Evolutionary conservation across 2,113 vertebrate genomes (phyloP), one percentile per base, ranked within the genome.

Genomic region (Toxotes chatareus): DNA sequence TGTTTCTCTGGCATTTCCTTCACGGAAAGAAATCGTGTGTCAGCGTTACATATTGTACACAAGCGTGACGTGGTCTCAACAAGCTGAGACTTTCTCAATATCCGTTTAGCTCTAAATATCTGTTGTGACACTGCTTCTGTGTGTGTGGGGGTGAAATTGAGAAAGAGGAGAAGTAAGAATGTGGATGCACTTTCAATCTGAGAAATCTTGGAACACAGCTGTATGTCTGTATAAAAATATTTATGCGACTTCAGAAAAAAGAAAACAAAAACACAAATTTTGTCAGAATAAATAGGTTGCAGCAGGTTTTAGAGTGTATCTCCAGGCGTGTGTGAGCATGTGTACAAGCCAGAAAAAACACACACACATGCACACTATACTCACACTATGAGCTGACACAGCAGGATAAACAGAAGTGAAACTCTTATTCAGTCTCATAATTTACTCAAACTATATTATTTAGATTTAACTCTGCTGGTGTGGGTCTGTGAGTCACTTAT

Each of bases 61-160:
- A 85, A 72, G 53, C 59, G 11, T 60, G 47, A 82, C 60, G 40
- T 59, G 42, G 7, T 72, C 40, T 31, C 67, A 14, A 27, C 12
- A 4, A 36, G 49, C 55, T 9, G 42, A 11, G 27, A 59, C 81
- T 93, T 93, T 89, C 92, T 27, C 92, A 94, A 94, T 74, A 90
- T 95, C 93, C 92, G 86, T 27, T 89, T 46, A 6, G 12, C 77
- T 68, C 40, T 63, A 69, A 79, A 83, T 74, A 71, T 79, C 23
- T 80, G 83, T 92, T 89, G 86, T 69, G 87, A 90, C 85, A 88
- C 40, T 73, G 31, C n/a, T 72, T 56, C 75, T 69, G 89, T 63
- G 63, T 73, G 2, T 31, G 27, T 76, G 57, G 23, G 65, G 49
- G 57, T 42, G 59, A 57, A 42, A 46, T 67, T 80, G 67, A 73